Conservation (phyloP, 1,140 invertebrate genomes). For the Drosophila saltans region DNA sequence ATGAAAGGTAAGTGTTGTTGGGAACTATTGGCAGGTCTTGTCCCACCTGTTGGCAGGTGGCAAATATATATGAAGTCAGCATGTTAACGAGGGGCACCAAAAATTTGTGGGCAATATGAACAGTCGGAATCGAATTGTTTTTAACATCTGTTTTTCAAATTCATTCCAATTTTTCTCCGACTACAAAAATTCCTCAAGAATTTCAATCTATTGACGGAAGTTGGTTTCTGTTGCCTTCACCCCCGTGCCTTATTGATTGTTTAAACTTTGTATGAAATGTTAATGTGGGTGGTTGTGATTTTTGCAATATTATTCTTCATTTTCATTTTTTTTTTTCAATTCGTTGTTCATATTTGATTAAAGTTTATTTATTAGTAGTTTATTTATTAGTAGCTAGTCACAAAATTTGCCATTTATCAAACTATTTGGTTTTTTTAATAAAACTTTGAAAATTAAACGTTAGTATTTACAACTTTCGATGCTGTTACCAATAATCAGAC, state of each 20-base stretch:
- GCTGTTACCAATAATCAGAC: constrained; percentile 15
- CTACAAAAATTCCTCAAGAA: neutral
- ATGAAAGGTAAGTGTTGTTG: constrained; percentile 72
- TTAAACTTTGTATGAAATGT: neutral
- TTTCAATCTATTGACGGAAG: neutral
- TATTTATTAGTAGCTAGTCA: neutral
- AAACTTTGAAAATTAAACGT: constrained; percentile 38
- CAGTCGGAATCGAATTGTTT: neutral
- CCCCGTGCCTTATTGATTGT: neutral
- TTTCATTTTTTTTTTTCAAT: neutral
- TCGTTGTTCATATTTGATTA: too few species aligned
- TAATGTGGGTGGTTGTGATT: neutral
- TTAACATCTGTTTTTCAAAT: constrained; percentile 4
- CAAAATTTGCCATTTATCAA: neutral
- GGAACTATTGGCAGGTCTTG: neutral
- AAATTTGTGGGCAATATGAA: neutral
- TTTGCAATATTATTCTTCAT: neutral
- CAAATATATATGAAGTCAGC: constrained; percentile 6
- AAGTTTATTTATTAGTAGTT: too few species aligned
- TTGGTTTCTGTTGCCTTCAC: constrained; percentile 5
- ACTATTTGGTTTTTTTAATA: constrained; percentile 3
- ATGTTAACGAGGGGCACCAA: constrained; percentile 24
- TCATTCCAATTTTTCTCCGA: neutral
- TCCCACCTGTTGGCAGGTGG: constrained; percentile 10
- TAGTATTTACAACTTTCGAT: neutral